phyloP scores from a whole-genome alignment of 2,888 invertebrate species.

The Catocala nupta region DNA sequence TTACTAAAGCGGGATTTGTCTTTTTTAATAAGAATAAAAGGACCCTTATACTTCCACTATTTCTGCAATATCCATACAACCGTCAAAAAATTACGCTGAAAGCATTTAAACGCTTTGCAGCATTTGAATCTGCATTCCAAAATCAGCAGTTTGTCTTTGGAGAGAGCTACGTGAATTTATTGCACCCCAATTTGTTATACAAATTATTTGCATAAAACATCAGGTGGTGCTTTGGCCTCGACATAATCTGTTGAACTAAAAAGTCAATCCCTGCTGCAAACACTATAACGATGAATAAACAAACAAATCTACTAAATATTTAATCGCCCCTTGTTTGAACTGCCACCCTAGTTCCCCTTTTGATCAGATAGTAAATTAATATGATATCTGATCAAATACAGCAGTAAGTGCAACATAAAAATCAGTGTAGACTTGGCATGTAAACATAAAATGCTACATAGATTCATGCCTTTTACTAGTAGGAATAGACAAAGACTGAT shows the following conservation, averaged over 20 bases:
- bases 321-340: slow-evolving; percentile 39
- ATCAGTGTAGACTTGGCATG: slow-evolving; percentile 2
- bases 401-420: slow-evolving; percentile 1
- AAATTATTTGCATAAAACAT: slow-evolving; percentile 39
- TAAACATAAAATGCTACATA: too few species aligned
- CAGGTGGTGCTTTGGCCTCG: slow-evolving; percentile 26
- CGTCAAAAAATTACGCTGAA: background rate
- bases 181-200: slow-evolving; percentile 26
- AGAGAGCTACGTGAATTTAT: slow-evolving; percentile 3
- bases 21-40: too few species aligned
- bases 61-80: too few species aligned
- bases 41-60: too few species aligned
- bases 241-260: slow-evolving; percentile 36
- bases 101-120: background rate
- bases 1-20: too few species aligned
- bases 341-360: slow-evolving; percentile 22
- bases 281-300: slow-evolving; percentile 44
- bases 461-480: too few species aligned
- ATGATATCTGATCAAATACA: slow-evolving; percentile 3
- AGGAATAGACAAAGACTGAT: too few species aligned
- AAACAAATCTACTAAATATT: slow-evolving; percentile 26
- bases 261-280: slow-evolving; percentile 48
- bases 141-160: background rate
- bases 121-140: background rate
- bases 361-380: slow-evolving; percentile 17